Evolutionary conservation across 1,140 invertebrate species (phyloP).

Genomic region (Protaetia brevitarsis): DNA sequence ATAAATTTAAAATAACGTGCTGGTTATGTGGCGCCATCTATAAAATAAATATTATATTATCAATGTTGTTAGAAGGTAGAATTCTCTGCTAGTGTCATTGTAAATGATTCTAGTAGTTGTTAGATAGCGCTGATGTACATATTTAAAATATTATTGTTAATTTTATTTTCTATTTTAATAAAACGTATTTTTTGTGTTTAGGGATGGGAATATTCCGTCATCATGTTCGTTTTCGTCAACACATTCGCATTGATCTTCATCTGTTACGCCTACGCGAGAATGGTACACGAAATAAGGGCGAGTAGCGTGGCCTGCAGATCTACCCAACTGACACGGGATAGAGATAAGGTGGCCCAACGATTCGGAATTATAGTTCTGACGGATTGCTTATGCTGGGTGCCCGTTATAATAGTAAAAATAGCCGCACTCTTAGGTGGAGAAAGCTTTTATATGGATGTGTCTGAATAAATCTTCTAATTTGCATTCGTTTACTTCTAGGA

Average conservation of each 20-base stretch:
- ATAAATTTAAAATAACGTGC: too few relatives aligned
- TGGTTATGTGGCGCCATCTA: too few relatives aligned
- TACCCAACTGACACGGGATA: constrained; percentile 55
- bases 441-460: not conserved
- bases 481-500: constrained; percentile 43
- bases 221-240: constrained; percentile 58
- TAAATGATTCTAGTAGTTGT: too few relatives aligned
- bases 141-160: too few relatives aligned
- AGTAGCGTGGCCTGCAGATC: constrained; percentile 56
- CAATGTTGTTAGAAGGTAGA: too few relatives aligned
- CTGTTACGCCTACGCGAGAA: constrained; percentile 55
- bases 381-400: constrained; percentile 64
- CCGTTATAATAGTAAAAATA: constrained; percentile 60
- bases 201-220: constrained; percentile 63
- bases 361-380: constrained; percentile 59
- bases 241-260: constrained; percentile 59
- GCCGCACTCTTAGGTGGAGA: constrained; percentile 55
- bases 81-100: too few relatives aligned
- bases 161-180: not conserved
- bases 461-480: not conserved
- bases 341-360: constrained; percentile 53
- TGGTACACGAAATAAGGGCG: constrained; percentile 57
- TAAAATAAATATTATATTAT: too few relatives aligned
- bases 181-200: constrained; percentile 36
- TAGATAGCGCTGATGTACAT: too few relatives aligned